A percentile compares a stretch with the other conserved stretches of the same genome.
phyloP scores from a whole-genome alignment of 2,888 invertebrate genomes.

The Norana najaformis region DNA sequence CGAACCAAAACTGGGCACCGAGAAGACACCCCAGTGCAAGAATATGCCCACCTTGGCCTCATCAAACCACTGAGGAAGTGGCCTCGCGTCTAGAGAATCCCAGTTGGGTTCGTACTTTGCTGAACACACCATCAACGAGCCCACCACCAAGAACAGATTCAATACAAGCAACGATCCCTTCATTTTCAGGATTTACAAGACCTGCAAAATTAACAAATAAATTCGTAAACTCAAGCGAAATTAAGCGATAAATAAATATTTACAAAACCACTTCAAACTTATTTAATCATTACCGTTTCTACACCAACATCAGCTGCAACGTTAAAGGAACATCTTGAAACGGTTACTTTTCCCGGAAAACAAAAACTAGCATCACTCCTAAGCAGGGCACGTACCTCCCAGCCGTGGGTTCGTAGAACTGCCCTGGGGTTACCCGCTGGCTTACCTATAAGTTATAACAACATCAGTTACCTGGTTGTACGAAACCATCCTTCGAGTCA shows the following conservation, averaged over 20 bases:
- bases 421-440: neutral
- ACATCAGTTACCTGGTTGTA: too few species aligned
- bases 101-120: conserved; percentile 70
- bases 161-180: neutral
- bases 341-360: neutral
- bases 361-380: neutral
- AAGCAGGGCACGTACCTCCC: neutral
- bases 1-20: conserved; percentile 81
- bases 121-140: neutral
- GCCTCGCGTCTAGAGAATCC: conserved; percentile 81
- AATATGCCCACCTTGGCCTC: conserved; percentile 88
- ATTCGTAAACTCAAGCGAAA: neutral
- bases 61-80: conserved; percentile 86
- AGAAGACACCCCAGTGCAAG: conserved; percentile 89
- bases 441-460: too few species aligned
- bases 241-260: neutral
- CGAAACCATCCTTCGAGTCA: too few species aligned
- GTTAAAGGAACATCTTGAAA: neutral
- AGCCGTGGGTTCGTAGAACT: neutral
- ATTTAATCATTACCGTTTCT: neutral
- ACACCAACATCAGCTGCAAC: neutral
- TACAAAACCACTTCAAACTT: neutral
- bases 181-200: neutral
- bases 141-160: neutral
- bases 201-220: neutral